phyloP scores from a whole-genome alignment of 2,888 invertebrate genomes.

The Watsonalla binaria region DNA sequence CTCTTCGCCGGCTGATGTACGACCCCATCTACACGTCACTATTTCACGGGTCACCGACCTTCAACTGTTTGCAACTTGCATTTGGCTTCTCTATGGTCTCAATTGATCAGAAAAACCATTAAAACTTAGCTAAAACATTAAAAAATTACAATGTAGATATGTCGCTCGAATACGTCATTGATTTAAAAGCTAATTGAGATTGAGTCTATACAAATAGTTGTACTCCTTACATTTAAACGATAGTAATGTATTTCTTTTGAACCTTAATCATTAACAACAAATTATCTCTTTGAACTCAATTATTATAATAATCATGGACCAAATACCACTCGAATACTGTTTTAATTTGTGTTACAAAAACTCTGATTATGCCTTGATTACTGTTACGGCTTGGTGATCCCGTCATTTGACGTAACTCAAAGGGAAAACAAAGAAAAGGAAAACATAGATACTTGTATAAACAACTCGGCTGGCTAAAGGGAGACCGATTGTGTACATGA shows the following conservation, averaged over 20 bases:
- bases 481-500: constrained; percentile 40
- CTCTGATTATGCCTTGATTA: not conserved
- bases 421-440: constrained; percentile 24
- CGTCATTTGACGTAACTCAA: constrained; percentile 1
- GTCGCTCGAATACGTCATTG: no score
- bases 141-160: no score
- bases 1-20: constrained; percentile 39
- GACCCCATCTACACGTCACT: constrained; percentile 25
- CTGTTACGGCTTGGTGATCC: not conserved
- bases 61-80: constrained; percentile 11
- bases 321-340: not conserved
- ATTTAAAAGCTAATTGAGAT: no score
- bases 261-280: no score
- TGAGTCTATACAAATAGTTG: no score
- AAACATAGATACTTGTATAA: constrained; percentile 27
- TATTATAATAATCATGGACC: no score
- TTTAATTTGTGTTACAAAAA: not conserved
- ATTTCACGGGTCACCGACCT: constrained; percentile 26
- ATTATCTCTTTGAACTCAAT: no score
- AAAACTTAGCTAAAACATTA: no score
- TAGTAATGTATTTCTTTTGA: no score
- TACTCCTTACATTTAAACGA: no score
- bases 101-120: no score
- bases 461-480: constrained; percentile 30
- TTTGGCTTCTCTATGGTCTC: not conserved